phyloP scores from a whole-genome alignment of 2,797 vertebrate species.

The Urosaurus nigricauda region DNA sequence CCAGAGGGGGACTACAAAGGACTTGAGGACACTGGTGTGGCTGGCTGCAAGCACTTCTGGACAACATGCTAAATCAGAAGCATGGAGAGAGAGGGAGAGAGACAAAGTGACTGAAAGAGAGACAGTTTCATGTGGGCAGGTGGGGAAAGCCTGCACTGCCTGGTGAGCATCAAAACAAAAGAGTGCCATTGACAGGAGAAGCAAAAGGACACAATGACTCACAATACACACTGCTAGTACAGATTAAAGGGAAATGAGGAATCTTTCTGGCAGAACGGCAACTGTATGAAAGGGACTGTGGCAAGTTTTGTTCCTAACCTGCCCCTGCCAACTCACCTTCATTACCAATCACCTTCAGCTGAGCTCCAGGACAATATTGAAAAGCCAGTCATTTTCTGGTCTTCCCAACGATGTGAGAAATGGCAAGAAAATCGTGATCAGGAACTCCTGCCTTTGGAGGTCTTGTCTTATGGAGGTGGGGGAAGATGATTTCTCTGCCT shows the following conservation, averaged over 20 bases:
- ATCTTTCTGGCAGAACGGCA: neutral
- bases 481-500: neutral
- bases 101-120: neutral
- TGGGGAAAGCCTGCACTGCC: neutral
- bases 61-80: neutral
- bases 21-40: neutral
- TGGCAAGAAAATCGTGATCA: neutral
- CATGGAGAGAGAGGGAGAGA: neutral
- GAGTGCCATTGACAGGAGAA: neutral
- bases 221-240: neutral
- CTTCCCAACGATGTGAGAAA: neutral
- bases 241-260: slow-evolving; percentile 18
- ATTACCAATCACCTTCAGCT: neutral
- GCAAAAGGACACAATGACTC: neutral
- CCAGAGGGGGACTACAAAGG: neutral
- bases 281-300: neutral
- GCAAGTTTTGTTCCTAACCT: neutral
- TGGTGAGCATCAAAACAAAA: neutral
- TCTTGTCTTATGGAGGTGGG: neutral
- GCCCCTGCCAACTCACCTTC: neutral
- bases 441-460: neutral
- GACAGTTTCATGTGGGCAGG: neutral
- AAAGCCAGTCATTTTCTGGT: neutral
- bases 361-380: neutral
- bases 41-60: neutral